Conservation (phyloP, 1,140 invertebrate species). For the Microplitis mediator region DNA sequence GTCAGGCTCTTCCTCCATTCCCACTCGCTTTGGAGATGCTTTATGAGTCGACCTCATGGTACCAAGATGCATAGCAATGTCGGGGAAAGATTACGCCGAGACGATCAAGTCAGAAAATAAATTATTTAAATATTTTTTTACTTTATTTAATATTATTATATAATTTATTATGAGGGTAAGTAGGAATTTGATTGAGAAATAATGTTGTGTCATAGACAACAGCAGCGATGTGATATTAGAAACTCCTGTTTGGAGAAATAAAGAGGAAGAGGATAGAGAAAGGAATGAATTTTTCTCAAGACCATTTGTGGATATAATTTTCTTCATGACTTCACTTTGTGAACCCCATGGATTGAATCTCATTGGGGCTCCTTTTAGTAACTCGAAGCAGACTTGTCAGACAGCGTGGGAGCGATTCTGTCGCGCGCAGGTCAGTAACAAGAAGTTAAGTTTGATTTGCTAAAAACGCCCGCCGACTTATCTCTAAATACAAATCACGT, state of each 20-base stretch:
- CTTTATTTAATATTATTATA: no score
- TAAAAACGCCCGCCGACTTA: not conserved
- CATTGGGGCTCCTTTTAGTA: no score
- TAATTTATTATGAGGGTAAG: no score
- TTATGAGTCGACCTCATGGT: slow-evolving; percentile 47
- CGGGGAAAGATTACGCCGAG: not conserved
- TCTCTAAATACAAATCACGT: slow-evolving; percentile 5
- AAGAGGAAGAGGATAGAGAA: not conserved
- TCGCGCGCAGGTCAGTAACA: slow-evolving; percentile 22
- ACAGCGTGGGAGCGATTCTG: slow-evolving; percentile 17
- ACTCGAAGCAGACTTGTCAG: not conserved
- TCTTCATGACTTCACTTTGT: not conserved
- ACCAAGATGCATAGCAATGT: slow-evolving; percentile 47
- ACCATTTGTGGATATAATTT: not conserved
- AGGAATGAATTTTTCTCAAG: not conserved
- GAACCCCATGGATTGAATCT: not conserved
- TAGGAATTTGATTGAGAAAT: not conserved
- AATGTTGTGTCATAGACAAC: not conserved
- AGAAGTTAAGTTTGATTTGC: not conserved
- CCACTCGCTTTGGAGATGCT: slow-evolving; percentile 41
- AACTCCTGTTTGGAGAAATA: not conserved
- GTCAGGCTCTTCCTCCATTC: not conserved
- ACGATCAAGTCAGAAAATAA: not conserved
- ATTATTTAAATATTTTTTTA: not conserved
- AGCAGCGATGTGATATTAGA: not conserved